Percentiles rank a stretch among this genome's conserved stretches.
Evolutionary conservation across 1,140 invertebrate species (phyloP).

Genomic region (Hermetia illucens): DNA sequence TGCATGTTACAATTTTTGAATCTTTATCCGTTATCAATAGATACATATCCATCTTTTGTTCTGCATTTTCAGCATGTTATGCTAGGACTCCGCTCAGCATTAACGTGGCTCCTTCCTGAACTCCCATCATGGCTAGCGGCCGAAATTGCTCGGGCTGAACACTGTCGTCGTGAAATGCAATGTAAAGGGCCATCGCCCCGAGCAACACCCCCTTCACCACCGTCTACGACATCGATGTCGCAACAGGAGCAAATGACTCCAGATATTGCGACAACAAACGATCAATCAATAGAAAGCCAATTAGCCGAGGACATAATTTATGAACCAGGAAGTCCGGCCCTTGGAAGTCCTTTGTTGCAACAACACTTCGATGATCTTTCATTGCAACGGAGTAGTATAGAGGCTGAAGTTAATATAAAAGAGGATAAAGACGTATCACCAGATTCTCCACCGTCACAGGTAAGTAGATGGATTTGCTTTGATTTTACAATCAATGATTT

Average conservation of each 20-base stretch:
- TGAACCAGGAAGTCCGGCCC: conserved; percentile 5
- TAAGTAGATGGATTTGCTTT: no score
- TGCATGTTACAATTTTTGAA: neutral
- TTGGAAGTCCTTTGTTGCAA: conserved; percentile 4
- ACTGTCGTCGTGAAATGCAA: conserved; percentile 55
- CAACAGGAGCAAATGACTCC: conserved; percentile 15
- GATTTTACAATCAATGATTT: no score
- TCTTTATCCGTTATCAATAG: neutral
- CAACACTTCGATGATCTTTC: conserved; percentile 12
- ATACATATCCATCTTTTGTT: conserved; percentile 18
- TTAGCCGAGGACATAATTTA: conserved; percentile 21
- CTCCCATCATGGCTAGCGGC: conserved; percentile 82
- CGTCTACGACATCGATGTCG: conserved; percentile 23
- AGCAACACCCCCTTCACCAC: conserved; percentile 27
- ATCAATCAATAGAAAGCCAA: conserved; percentile 26
- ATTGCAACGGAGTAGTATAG: conserved; percentile 16
- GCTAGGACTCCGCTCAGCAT: conserved; percentile 54
- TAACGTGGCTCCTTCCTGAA: conserved; percentile 75
- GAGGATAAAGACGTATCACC: conserved; percentile 26
- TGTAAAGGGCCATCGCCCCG: conserved; percentile 30
- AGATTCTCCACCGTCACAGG: conserved; percentile 27
- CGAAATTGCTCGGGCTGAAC: conserved; percentile 76
- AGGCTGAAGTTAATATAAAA: conserved; percentile 25
- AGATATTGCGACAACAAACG: conserved; percentile 14
- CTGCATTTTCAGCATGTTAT: conserved; percentile 60